Evolutionary conservation across 2,113 vertebrate species (phyloP).

Genomic region (Lasiurus borealis): DNA sequence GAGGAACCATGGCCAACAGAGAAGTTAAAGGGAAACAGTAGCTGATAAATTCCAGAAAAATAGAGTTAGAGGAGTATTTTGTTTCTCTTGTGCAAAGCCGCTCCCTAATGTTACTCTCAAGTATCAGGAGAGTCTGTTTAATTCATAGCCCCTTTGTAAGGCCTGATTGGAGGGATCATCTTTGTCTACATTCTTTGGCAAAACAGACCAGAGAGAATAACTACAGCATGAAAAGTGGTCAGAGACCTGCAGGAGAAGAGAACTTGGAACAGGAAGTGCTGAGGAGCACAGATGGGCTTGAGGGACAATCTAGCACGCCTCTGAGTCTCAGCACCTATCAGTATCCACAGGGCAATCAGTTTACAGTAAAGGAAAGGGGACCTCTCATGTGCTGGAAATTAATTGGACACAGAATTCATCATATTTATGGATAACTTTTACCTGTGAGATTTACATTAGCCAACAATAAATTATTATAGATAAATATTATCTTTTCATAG

Average conservation of each 20-base stretch:
- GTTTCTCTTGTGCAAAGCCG: not conserved
- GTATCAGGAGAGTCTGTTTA: not conserved
- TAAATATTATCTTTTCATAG: conserved; percentile 17
- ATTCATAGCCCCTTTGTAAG: not conserved
- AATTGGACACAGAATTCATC: not conserved
- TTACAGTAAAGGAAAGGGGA: not conserved
- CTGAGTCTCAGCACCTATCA: not conserved
- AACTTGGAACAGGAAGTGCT: not conserved
- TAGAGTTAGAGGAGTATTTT: not conserved
- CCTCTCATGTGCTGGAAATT: not conserved
- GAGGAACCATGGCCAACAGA: not conserved
- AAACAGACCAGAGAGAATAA: not conserved
- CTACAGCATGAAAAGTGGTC: not conserved
- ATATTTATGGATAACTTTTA: not conserved
- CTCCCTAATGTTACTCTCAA: not conserved
- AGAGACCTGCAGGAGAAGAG: not conserved
- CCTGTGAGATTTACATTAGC: not conserved
- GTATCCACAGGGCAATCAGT: not conserved
- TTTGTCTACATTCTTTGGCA: not conserved
- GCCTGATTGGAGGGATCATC: not conserved
- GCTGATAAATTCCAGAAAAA: not conserved
- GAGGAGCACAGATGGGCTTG: not conserved
- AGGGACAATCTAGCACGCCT: not conserved
- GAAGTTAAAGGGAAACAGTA: not conserved
- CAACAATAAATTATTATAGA: not conserved